Evolutionary conservation across 2,113 vertebrate species (phyloP), one percentile per base, ranked within the genome.

Genomic region (Nannobrachium achirus): DNA sequence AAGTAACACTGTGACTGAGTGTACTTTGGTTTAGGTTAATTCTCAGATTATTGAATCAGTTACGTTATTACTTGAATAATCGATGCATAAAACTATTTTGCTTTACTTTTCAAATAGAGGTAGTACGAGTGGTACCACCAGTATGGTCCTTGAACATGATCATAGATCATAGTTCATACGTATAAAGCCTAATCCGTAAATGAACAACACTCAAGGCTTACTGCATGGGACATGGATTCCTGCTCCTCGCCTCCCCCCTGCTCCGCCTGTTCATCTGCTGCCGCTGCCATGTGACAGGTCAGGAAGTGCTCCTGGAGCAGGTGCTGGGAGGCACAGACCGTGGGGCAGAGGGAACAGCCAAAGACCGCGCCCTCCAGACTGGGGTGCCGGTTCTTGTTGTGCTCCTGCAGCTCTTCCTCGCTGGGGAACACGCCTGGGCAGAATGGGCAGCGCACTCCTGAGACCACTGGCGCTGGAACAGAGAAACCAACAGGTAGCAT

Each of bases 291-390:
- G 71, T 97, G 94, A 13, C 90, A 89, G 8, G 89, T 70, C 0
- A 94, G 83, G 86, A 92, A 75, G 76, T 96, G 94, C 1, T 89
- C 78, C 46, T 95, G 92, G 42, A 95, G 91, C 85, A 94, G 89
- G 0, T 74, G 14, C 71, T 94, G 93, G 10, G 92, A 88, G 20
- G 73, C 63, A 83, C 94, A 92, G 66, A 94, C 82, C 42, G 94
- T 88, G 20, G 90, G 75, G 4, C 93, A 96, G 66, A 94, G 82
- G 20, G 92, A 86, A 0, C 93, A 96, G 73, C 89, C 75, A 61
- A 93, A 93, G 0, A 83, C 87, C 52, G 67, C 90, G 14, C 87
- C 81, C 0, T 75, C 80, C 72, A 92, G 89, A 76, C 76, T 83
- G 39, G 86, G 58, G 50, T 94, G 94, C 69, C 94, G 81, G 0